Evolutionary conservation across 2,888 invertebrate genomes (phyloP), one percentile per base, ranked within the genome.

Genomic region (Spisula solida): DNA sequence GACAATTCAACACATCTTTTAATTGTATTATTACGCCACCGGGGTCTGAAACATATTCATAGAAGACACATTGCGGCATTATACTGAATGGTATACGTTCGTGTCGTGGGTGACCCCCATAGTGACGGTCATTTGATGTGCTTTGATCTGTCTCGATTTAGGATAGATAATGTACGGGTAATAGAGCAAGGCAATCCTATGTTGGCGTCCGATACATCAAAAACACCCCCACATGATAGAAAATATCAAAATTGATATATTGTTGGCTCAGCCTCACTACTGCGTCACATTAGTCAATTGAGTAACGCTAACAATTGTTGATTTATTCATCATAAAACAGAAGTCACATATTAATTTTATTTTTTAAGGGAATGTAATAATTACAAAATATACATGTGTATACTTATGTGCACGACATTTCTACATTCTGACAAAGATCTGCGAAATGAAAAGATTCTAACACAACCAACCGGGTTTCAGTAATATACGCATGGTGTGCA

Each of bases 141-240:
- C 84, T 78, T 84, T 78, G 78, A 84, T 31, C 78, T 78, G 20
- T 60, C 47, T n/a, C 10, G n/a, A 20, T 78, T 70, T 55, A 29
- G 31, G 41, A 20, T 51, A 47, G 48, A 75, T 34, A 51, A 51
- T 84, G 47, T 29, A 14, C 31, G n/a, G 29, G 18, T 84, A 51
- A 78, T 51, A 20, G 51, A 6, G 20, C 6, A 51, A 8, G 75
- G 51, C 34, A 78, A 78, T 84, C 55, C 25, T 78, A 55, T 70
- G 70, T 29, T 78, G 84, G 75, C 84, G n/a, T 31, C 31, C 78
- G 20, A 84, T 84, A 78, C 31, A 84, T 84, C 84, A 84, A 16
- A 78, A 75, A 51, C 48, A 25, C 84, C 84, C 75, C 51, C 84
- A 34, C 78, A 78, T 6, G 25, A 66, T 66, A n/a, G 41, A 10